phyloP scores from a whole-genome alignment of 2,797 vertebrate species.

The Muraenolepis orangiensis region DNA sequence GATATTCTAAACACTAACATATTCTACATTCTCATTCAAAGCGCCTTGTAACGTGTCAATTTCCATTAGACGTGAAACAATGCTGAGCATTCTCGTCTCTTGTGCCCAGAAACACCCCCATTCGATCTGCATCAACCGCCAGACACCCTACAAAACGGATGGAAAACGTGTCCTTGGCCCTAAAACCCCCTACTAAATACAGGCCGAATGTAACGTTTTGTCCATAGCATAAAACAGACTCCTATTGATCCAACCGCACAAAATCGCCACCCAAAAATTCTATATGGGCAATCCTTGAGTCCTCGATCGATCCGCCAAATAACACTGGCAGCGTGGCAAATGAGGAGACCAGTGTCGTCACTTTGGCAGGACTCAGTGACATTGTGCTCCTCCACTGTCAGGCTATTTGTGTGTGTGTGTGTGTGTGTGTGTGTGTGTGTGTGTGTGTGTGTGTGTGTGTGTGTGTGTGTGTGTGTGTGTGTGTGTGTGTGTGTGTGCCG shows the following conservation, averaged over 20 bases:
- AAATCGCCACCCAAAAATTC: constrained; percentile 42
- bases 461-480: constrained; percentile 1
- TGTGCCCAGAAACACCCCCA: constrained; percentile 18
- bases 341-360: constrained; percentile 32
- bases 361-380: constrained; percentile 4
- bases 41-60: too few relatives aligned
- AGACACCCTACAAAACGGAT: constrained; percentile 34
- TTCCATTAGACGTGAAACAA: too few relatives aligned
- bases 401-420: constrained; percentile 2
- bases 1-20: neutral
- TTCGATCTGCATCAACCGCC: constrained; percentile 35
- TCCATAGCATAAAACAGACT: constrained; percentile 58
- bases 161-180: constrained; percentile 50
- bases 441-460: constrained; percentile 1
- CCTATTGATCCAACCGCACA: constrained; percentile 49
- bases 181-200: constrained; percentile 23
- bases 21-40: too few relatives aligned
- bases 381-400: constrained; percentile 31
- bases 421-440: neutral
- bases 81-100: constrained; percentile 2
- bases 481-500: neutral
- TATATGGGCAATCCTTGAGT: constrained; percentile 31
- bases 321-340: constrained; percentile 11
- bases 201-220: constrained; percentile 37
- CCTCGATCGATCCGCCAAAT: constrained; percentile 47